Base-by-base conservation (phyloP, 2,113 vertebrate genomes). In the Nibea albiflora region DNA sequence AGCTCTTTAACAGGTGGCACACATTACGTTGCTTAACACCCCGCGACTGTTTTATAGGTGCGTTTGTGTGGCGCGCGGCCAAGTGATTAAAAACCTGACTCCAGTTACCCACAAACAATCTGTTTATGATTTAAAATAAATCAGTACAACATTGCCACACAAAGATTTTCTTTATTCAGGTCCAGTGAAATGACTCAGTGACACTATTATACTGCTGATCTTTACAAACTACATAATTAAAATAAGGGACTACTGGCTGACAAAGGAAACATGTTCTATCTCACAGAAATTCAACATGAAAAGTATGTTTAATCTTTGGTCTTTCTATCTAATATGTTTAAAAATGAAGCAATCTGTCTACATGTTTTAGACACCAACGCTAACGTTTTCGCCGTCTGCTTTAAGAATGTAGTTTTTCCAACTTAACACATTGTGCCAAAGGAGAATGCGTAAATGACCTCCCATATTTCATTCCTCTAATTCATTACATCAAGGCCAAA, bases 401-500 rank as follows among this genome's bases (percentile, higher is more conserved):
- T 77, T 35, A 84, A 42, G 11, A 64, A 15, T 82, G 52, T 35
- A 15, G 42, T 20, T 63, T 68, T 47, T 49, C 62, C 47, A 46
- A 22, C 71, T 42, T 22, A 28, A 20, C 62, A 47, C 17, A 26
- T 85, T 60, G 26, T 56, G 69, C 57, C 39, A 84, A 46, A 73
- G 68, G 9, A 50, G 35, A 84, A 78, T 46, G 19, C 16, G 46
- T 57, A n/a, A 66, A 63, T 80, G 80, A 6, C 52, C 49, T 28
- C 44, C 58, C 53, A 61, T 64, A 83, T 88, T 84, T 76, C 49
- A 67, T 72, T 50, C 78, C 19, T 49, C 19, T 67, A 83, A 67
- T 53, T 52, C 44, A 71, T 22, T 42, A n/a, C 17, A 83, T 61
- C 10, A 14, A 53, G n/a, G n/a, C 73, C 69, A 31, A 46, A 63